A percentile compares a stretch with the other conserved stretches of the same genome.
These are phyloP conservation scores for Cochlearius cochlearius DNA, from an alignment of 2,113 vertebrate genomes.

Conservation along the genomic window DNA sequence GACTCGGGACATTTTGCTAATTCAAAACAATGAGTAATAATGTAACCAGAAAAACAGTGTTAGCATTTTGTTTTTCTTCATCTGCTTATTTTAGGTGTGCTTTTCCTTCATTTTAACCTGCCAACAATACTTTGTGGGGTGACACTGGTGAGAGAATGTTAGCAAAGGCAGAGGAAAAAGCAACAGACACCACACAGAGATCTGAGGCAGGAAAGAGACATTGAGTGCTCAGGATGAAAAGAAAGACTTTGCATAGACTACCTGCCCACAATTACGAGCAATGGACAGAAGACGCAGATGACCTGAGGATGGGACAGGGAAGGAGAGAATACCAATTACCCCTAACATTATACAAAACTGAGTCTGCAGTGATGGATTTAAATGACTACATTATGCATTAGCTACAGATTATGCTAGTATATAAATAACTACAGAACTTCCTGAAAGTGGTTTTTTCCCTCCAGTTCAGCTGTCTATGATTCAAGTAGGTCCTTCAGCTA, in stretches of 20 bases:
- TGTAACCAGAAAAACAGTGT: background rate
- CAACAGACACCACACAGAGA: background rate
- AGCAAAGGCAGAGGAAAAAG: background rate
- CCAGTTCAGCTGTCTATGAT: background rate
- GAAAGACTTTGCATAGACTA: background rate
- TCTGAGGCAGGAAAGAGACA: background rate
- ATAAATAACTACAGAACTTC: background rate
- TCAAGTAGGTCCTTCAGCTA: background rate
- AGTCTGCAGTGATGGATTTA: background rate
- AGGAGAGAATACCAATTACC: background rate
- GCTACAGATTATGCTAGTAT: background rate
- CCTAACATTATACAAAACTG: background rate
- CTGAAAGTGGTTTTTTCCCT: background rate
- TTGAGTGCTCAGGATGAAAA: background rate
- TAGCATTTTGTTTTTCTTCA: background rate
- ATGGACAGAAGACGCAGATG: background rate
- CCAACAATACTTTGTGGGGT: background rate
- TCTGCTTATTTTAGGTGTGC: background rate
- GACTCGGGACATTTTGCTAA: background rate
- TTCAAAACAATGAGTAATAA: background rate
- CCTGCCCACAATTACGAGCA: background rate
- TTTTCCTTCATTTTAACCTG: background rate
- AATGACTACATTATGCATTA: background rate
- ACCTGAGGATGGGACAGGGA: background rate
- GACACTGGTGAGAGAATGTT: background rate